phyloP scores from a whole-genome alignment of 2,797 vertebrate genomes.

The Prunella strophiata region DNA sequence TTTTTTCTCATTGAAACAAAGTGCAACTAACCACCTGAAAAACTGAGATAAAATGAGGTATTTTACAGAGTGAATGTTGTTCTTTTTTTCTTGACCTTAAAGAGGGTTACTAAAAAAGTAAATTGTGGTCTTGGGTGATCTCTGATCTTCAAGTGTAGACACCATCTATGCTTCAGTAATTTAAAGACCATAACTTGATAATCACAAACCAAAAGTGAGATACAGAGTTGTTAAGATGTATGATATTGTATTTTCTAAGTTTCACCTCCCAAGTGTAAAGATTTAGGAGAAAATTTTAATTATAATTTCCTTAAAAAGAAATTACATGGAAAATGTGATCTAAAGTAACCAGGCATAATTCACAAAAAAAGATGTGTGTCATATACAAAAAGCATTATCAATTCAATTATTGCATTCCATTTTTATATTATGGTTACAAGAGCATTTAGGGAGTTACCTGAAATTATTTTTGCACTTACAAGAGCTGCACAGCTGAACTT shows the following conservation, averaged over 20 bases:
- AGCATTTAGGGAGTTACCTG: not conserved
- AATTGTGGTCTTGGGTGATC: not conserved
- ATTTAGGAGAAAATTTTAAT: not conserved
- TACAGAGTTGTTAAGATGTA: not conserved
- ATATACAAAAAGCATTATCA: not conserved
- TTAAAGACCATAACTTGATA: not conserved
- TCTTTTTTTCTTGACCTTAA: not conserved
- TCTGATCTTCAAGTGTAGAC: not conserved
- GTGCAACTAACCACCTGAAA: not conserved
- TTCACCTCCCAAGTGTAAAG: not conserved
- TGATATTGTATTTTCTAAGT: not conserved
- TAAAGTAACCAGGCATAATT: not conserved
- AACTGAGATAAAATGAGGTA: not conserved
- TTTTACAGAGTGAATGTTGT: not conserved
- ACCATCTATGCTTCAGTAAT: not conserved
- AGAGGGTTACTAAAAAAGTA: not conserved
- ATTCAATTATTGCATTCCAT: not conserved
- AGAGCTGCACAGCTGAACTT: not conserved
- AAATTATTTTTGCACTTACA: not conserved
- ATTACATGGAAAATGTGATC: not conserved
- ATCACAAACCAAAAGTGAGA: not conserved
- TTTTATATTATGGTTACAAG: not conserved
- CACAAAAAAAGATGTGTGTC: fast-evolving
- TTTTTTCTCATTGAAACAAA: not conserved
- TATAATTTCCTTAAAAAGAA: not conserved